Evolutionary conservation across 2,888 invertebrate species (phyloP).

Genomic region (Ennomos fuscantarius): DNA sequence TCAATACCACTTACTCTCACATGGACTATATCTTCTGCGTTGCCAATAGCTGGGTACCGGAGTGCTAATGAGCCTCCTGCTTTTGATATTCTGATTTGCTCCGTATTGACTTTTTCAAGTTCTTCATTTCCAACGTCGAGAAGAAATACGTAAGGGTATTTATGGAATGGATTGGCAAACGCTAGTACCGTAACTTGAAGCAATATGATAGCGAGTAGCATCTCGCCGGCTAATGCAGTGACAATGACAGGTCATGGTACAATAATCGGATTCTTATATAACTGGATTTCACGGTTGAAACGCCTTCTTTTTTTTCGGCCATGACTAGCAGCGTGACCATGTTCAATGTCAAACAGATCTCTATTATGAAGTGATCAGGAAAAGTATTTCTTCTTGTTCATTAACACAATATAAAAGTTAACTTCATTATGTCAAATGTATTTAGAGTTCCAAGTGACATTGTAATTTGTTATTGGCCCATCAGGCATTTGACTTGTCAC

Average conservation of each 20-base stretch:
- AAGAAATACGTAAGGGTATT: constrained; percentile 75
- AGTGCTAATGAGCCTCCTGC: constrained; percentile 77
- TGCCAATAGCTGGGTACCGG: constrained; percentile 70
- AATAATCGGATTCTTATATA: constrained; percentile 73
- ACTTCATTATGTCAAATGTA: too few relatives aligned
- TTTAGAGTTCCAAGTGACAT: too few relatives aligned
- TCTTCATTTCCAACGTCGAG: constrained; percentile 81
- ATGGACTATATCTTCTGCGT: constrained; percentile 70
- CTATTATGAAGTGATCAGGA: constrained; percentile 52
- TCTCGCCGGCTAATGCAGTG: constrained; percentile 34
- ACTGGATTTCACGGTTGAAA: constrained; percentile 68
- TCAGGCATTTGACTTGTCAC: too few relatives aligned
- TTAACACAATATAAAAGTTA: too few relatives aligned
- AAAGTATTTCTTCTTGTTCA: constrained; percentile 37
- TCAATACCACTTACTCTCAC: constrained; percentile 77
- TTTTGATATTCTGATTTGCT: constrained; percentile 70
- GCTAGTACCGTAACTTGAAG: constrained; percentile 49
- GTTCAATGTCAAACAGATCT: constrained; percentile 64
- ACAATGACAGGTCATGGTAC: constrained; percentile 67
- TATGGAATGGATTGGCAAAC: constrained; percentile 69
- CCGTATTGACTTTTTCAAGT: constrained; percentile 66
- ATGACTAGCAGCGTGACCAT: constrained; percentile 62
- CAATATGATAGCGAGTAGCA: constrained; percentile 65
- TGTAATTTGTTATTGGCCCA: too few relatives aligned
- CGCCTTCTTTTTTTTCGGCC: constrained; percentile 68